These are phyloP conservation scores for Drosophila recens DNA, from an alignment of 2,888 invertebrate genomes.

Conservation along the genomic window DNA sequence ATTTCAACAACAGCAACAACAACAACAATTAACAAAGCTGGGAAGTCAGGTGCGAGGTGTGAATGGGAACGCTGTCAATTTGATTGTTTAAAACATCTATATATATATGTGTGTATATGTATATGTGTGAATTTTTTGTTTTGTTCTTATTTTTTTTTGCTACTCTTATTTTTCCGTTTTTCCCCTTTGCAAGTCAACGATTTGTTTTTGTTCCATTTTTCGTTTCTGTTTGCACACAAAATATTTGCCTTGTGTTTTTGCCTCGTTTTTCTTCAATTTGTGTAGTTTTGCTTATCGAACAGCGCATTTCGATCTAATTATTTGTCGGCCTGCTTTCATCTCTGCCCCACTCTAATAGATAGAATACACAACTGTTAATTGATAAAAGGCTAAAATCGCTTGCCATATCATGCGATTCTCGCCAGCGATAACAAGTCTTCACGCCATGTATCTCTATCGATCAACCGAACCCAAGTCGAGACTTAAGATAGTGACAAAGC, in stretches of 20 bases:
- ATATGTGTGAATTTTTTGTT: constrained; percentile 6
- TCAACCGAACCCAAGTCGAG: neutral
- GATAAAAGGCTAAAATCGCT: constrained; percentile 35
- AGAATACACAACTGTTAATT: constrained; percentile 40
- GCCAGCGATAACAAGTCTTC: constrained; percentile 7
- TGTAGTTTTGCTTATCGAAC: constrained; percentile 47
- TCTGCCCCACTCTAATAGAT: constrained; percentile 23
- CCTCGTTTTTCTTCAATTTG: constrained; percentile 25
- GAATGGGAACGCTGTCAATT: constrained; percentile 58
- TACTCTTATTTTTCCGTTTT: neutral
- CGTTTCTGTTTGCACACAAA: constrained; percentile 26
- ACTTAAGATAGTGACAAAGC: neutral
- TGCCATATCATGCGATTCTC: constrained; percentile 10
- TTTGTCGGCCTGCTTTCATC: constrained; percentile 57
- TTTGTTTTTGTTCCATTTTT: constrained; percentile 18
- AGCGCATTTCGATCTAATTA: constrained; percentile 61
- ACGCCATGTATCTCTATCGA: neutral
- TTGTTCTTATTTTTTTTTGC: constrained; percentile 11
- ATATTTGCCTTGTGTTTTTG: constrained; percentile 35
- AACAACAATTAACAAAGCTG: constrained; percentile 33
- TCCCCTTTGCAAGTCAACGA: neutral
- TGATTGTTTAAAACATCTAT: constrained; percentile 46
- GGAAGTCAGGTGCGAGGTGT: constrained; percentile 48
- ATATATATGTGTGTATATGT: too few relatives aligned
- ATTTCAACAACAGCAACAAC: constrained; percentile 21